Conservation (phyloP, 1,140 invertebrate species). For the Lysiphlebus fabarum region DNA sequence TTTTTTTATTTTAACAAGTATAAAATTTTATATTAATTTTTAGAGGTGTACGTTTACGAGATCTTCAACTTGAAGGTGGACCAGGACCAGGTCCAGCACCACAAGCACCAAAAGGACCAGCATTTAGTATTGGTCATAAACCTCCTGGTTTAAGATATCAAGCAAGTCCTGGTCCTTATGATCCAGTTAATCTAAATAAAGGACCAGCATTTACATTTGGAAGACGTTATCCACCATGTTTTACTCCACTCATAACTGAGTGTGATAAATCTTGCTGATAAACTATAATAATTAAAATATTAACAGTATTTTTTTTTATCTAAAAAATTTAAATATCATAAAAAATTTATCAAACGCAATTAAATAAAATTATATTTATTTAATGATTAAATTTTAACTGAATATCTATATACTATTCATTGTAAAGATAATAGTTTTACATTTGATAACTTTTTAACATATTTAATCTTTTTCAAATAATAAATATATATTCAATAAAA, state of each 20-base stretch:
- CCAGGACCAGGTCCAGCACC: constrained; percentile 25
- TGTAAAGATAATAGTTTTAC: no score
- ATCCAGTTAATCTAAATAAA: constrained; percentile 19
- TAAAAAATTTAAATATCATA: no score
- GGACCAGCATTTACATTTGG: constrained; percentile 30
- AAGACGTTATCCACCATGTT: constrained; percentile 31
- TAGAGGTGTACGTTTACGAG: constrained; percentile 19
- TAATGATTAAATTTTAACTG: no score
- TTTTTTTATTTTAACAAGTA: background rate
- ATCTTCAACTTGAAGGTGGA: background rate
- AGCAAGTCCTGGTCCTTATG: constrained; percentile 33
- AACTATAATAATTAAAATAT: no score
- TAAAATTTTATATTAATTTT: constrained; percentile 12
- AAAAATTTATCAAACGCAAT: no score
- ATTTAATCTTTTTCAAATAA: no score
- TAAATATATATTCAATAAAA: no score
- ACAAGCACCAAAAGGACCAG: constrained; percentile 22
- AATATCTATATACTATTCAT: no score
- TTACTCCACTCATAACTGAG: constrained; percentile 28
- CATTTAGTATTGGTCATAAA: constrained; percentile 15
- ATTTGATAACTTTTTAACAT: no score
- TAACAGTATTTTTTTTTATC: no score
- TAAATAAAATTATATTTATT: no score
- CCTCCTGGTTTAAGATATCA: constrained; percentile 9
- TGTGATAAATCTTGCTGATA: constrained; percentile 35